phyloP scores from a whole-genome alignment of 2,797 vertebrate species.

The Oophaga sylvatica region DNA sequence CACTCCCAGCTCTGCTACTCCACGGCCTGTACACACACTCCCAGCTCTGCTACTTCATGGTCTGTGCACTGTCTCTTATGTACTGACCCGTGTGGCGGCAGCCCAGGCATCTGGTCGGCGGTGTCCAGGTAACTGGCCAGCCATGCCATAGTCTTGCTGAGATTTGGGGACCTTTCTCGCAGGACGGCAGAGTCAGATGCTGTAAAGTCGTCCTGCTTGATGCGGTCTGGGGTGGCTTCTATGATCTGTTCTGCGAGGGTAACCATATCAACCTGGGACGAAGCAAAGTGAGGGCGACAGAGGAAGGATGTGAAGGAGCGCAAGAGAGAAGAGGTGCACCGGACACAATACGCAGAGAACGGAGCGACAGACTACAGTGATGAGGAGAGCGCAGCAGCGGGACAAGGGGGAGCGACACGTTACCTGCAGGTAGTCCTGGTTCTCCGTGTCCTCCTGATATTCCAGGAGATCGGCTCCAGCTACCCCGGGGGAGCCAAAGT shows the following conservation, averaged over 20 bases:
- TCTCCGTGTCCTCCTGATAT: slow-evolving; percentile 71
- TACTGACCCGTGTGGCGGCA: slow-evolving; percentile 76
- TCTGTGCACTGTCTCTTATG: not conserved
- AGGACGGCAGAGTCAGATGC: slow-evolving; percentile 74
- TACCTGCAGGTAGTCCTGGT: slow-evolving; percentile 28
- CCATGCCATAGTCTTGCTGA: slow-evolving; percentile 83
- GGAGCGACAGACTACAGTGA: not conserved
- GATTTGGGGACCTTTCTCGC: slow-evolving; percentile 78
- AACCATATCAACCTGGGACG: slow-evolving; percentile 85
- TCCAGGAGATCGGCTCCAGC: slow-evolving; percentile 71
- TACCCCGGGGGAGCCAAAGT: slow-evolving; percentile 39
- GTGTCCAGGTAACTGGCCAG: slow-evolving; percentile 87
- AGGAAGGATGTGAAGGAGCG: not conserved
- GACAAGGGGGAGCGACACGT: not conserved
- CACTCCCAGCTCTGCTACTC: not conserved
- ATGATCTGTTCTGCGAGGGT: slow-evolving; percentile 88
- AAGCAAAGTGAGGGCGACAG: not conserved
- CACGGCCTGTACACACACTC: not conserved
- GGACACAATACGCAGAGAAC: not conserved
- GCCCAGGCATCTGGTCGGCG: slow-evolving; percentile 76
- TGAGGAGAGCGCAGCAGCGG: not conserved
- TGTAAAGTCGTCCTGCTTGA: slow-evolving; percentile 86
- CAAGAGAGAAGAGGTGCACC: slow-evolving; percentile 22
- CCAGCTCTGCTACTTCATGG: not conserved
- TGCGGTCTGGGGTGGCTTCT: slow-evolving; percentile 87